Conservation (phyloP, 2,797 vertebrate genomes). For the Darevskia mixta region DNA sequence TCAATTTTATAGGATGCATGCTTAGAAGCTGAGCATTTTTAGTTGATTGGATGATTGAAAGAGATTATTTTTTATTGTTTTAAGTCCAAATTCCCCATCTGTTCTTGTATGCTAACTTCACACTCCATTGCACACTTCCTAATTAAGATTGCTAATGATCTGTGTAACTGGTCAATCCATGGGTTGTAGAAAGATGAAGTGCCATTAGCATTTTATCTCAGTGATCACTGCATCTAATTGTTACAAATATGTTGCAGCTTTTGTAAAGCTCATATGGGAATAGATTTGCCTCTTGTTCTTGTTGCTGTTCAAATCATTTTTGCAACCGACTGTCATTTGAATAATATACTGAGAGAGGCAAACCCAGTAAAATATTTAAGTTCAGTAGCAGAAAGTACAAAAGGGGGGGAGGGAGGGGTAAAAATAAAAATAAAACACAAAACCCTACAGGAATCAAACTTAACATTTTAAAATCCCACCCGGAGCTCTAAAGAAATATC, state of each 20-base stretch:
- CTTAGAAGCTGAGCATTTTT: constrained; percentile 12
- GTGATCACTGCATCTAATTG: constrained; percentile 15
- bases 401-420: neutral
- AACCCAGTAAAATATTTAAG: constrained; percentile 45
- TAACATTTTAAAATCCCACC: constrained; percentile 34
- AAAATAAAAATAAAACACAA: constrained; percentile 3
- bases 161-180: constrained; percentile 16
- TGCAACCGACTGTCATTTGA: constrained; percentile 24
- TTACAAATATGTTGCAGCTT: constrained; percentile 53
- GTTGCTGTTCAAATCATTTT: constrained; percentile 6
- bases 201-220: constrained; percentile 41
- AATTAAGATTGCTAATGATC: constrained; percentile 50
- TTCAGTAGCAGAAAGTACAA: constrained; percentile 31
- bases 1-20: neutral
- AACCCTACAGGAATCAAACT: constrained; percentile 40
- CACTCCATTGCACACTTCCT: constrained; percentile 38
- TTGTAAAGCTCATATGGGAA: constrained; percentile 50
- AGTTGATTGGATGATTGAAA: constrained; percentile 33
- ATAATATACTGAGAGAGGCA: constrained; percentile 10
- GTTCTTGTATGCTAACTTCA: constrained; percentile 24
- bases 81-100: constrained; percentile 29
- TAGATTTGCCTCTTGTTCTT: constrained; percentile 33
- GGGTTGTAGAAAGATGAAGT: constrained; percentile 40
- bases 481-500: constrained; percentile 9
- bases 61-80: constrained; percentile 16